Evolutionary conservation across 2,113 vertebrate species (phyloP).

Genomic region (Asarcornis scutulata): DNA sequence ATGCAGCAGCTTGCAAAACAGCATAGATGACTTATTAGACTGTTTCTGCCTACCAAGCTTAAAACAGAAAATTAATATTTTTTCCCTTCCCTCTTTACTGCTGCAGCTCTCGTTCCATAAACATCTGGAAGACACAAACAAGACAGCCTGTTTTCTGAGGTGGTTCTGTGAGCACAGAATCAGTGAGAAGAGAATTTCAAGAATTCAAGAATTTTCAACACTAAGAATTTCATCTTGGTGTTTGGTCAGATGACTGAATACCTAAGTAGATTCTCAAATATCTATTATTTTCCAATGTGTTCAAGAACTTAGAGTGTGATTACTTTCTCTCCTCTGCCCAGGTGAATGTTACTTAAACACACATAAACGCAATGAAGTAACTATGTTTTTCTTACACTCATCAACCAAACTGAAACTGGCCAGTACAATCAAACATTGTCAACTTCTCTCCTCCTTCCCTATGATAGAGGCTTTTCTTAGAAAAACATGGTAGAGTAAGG

Average conservation of each 20-base stretch:
- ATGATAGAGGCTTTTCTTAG: conserved; percentile 11
- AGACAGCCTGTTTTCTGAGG: background rate
- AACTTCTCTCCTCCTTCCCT: too few species aligned
- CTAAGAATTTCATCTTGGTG: background rate
- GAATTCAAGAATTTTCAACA: too few species aligned
- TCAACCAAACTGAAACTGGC: background rate
- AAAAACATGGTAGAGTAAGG: background rate
- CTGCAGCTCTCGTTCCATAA: background rate
- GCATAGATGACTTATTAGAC: background rate
- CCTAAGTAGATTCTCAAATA: background rate
- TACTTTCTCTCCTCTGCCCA: background rate
- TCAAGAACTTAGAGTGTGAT: background rate
- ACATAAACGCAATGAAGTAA: background rate
- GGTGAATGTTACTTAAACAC: background rate
- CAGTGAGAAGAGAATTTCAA: background rate
- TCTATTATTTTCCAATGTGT: background rate
- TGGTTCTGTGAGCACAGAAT: background rate
- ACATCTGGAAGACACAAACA: background rate
- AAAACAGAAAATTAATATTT: background rate
- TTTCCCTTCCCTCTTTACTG: background rate
- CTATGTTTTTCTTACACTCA: background rate
- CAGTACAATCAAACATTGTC: background rate
- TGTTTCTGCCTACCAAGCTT: background rate
- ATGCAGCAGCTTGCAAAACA: conserved; percentile 16
- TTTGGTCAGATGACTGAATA: background rate